Conservation (phyloP, 2,797 vertebrate species). For the Aselliscus stoliczkanus region DNA sequence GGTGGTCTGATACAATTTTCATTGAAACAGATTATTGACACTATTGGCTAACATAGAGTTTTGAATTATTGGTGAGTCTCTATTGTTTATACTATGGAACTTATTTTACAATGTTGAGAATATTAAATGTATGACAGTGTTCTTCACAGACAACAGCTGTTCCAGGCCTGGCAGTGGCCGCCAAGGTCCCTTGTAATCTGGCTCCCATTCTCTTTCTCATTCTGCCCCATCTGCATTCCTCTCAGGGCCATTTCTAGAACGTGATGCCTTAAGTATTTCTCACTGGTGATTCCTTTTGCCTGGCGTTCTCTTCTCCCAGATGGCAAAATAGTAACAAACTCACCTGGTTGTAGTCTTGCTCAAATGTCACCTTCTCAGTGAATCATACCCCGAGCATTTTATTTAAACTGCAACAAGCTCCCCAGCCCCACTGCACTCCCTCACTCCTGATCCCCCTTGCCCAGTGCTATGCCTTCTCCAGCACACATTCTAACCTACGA, state of each 20-base stretch:
- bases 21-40: neutral
- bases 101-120: neutral
- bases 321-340: neutral
- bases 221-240: neutral
- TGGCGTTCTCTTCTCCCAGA: neutral
- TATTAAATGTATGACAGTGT: neutral
- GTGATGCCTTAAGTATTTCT: neutral
- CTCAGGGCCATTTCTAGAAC: neutral
- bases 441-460: neutral
- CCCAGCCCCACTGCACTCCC: neutral
- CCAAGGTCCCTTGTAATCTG: neutral
- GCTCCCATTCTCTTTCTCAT: neutral
- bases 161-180: neutral
- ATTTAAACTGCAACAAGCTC: neutral
- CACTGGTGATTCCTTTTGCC: neutral
- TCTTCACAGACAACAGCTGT: neutral
- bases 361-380: neutral
- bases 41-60: neutral
- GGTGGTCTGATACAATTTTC: too few species aligned
- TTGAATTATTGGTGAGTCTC: neutral
- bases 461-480: neutral
- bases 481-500: neutral
- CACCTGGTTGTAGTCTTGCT: neutral
- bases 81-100: neutral
- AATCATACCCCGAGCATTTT: neutral